A percentile compares a stretch with the other conserved stretches of the same genome.
These are phyloP conservation scores for Phortica variegata DNA, from an alignment of 1,140 invertebrate species.

Conservation along the genomic window DNA sequence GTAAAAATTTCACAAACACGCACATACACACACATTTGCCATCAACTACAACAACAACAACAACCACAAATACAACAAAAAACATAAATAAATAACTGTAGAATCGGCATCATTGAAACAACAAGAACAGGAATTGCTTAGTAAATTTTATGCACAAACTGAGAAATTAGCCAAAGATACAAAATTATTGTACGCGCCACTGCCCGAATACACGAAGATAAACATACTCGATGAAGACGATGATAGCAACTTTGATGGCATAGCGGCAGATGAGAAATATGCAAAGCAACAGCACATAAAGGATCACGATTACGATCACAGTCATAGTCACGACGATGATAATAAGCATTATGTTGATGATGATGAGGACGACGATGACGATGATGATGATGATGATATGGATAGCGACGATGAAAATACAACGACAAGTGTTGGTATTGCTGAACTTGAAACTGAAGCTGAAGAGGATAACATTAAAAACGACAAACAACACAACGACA, in stretches of 20 bases:
- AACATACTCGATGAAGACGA: slow-evolving; percentile 38
- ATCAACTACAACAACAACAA: slow-evolving; percentile 19
- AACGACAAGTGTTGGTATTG: slow-evolving; percentile 28
- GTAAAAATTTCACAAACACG: slow-evolving; percentile 21
- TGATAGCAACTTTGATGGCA: slow-evolving; percentile 17
- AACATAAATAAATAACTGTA: slow-evolving; percentile 13
- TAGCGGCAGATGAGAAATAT: background rate
- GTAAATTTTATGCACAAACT: slow-evolving; percentile 44
- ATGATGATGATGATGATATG: slow-evolving; percentile 35
- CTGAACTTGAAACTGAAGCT: slow-evolving; percentile 11
- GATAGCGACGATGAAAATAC: slow-evolving; percentile 45
- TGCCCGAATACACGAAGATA: slow-evolving; percentile 40
- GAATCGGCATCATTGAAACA: slow-evolving; percentile 15
- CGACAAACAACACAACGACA: slow-evolving; percentile 24
- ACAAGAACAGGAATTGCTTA: slow-evolving; percentile 26
- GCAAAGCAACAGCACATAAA: no score
- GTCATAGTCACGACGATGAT: slow-evolving; percentile 39
- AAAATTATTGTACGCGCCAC: slow-evolving; percentile 39
- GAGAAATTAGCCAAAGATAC: slow-evolving; percentile 19
- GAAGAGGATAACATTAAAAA: slow-evolving; percentile 23
- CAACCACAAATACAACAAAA: slow-evolving; percentile 17
- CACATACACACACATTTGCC: slow-evolving; percentile 11
- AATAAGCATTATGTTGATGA: slow-evolving; percentile 27
- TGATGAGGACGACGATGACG: slow-evolving; percentile 47
- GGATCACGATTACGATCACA: no score